Evolutionary conservation across 2,113 vertebrate species (phyloP), one percentile per base, ranked within the genome.

Genomic region (Calyptommatus sinebrachiatus): DNA sequence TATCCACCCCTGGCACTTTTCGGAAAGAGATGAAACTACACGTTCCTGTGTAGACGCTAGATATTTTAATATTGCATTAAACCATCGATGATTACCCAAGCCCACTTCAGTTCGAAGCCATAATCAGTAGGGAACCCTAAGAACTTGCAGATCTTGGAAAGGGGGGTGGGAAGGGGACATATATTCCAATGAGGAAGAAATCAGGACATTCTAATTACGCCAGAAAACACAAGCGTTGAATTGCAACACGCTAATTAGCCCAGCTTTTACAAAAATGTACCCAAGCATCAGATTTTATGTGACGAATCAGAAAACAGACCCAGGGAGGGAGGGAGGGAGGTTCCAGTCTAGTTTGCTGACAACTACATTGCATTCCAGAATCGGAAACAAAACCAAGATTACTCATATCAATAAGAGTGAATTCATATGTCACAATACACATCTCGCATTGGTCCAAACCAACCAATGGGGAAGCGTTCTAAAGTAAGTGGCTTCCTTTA

Each of bases 241-340:
- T 90, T 85, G 85, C 90, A 84, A 83, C 87, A 73, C 81, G 71
- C 87, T 91, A 85, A 90, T 91, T 88, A 91, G 89, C 84, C 84
- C 31, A 84, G 77, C 85, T 92, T 84, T 71, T 41, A 41, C 35
- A 29, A 76, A 53, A 53, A 71, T 8, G 41, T 70, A 48, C 69
- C 77, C 57, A 50, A 46, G 81, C 18, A 78, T 41, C 81, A 81
- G 83, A 57, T 35, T 85, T 41, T 29, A 72, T 41, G 81, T 8
- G 12, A 87, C 46, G 60, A 83, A 86, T 26, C 14, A 29, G 82
- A 71, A 61, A 89, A 16, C 8, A 85, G 86, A 72, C 41, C 71
- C 72, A 0, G 76, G 82, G 10, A 70, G 0, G 35, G 35, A 41
- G 35, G 35, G 78, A 81, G 7, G 78, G 31, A 73, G 61, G 45